phyloP scores from a whole-genome alignment of 2,113 vertebrate genomes.

The Pongo pygmaeus region DNA sequence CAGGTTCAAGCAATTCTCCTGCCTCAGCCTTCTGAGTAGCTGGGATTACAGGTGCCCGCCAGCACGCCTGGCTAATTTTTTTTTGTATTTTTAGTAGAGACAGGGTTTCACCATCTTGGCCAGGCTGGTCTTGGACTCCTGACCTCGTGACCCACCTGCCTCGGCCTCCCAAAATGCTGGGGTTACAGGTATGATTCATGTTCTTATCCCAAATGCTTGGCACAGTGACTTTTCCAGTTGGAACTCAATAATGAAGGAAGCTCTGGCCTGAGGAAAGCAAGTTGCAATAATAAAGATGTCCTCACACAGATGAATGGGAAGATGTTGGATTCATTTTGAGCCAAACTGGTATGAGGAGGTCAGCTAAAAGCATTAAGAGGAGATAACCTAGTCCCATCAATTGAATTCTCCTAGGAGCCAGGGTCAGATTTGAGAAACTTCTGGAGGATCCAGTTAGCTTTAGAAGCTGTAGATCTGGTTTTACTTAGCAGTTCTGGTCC shows the following conservation, averaged over 20 bases:
- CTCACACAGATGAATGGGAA: background rate
- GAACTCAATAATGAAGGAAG: background rate
- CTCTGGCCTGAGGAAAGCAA: background rate
- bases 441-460: background rate
- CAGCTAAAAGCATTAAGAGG: background rate
- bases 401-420: background rate
- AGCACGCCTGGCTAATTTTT: too few relatives aligned
- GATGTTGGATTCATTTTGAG: background rate
- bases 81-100: too few relatives aligned
- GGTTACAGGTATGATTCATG: background rate
- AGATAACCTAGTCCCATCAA: background rate
- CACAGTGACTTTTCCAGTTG: background rate
- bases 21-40: too few relatives aligned
- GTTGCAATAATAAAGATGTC: background rate
- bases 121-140: too few relatives aligned
- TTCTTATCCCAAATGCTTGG: background rate
- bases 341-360: background rate
- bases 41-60: too few relatives aligned
- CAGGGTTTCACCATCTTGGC: too few relatives aligned
- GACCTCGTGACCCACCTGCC: too few relatives aligned
- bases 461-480: background rate
- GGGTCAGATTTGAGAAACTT: background rate
- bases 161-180: too few relatives aligned
- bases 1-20: too few relatives aligned
- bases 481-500: background rate